Base-by-base conservation (phyloP, 2,888 invertebrate species). In the Seira musarum region DNA sequence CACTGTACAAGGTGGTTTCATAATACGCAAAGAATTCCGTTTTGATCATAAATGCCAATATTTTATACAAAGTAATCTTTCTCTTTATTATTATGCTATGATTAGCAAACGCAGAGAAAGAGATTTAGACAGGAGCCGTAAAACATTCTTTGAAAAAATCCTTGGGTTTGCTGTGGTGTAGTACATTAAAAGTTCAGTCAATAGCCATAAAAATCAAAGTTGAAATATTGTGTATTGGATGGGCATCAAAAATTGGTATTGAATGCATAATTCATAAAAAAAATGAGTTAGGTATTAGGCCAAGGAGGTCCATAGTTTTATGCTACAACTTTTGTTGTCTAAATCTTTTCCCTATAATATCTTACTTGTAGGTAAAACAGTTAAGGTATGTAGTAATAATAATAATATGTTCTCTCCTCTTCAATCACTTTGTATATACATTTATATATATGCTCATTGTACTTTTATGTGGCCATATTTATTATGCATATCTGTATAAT, bases 181-280 rank as follows among this genome's bases (percentile, higher is more conserved):
- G 6, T 70, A 71, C 71, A 80, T 80, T 75, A 80, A 61, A 75
- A 80, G 75, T 80, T 75, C 80, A 75, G 80, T 80, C 67, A 67
- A 75, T 75, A 71, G 80, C 80, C 80, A 80, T 80, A 80, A 80
- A 80, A 80, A 80, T 80, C 80, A 80, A 75, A 75, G 53, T 80
- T 80, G 80, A 80, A 80, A 80, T 80, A 80, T 80, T 75, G 80
- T 80, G 75, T 80, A 80, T 80, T 80, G 80, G 75, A 71, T 67
- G 80, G 63, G 80, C 80, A 80, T 80, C 80, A 75, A 75, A 80
- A 80, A 80, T 80, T 75, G 71, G 71, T 75, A 80, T 75, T 80
- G 80, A 80, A 80, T 80, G 71, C 80, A 80, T 80, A 80, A 80
- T 80, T 80, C 80, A 80, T 80, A 69, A 65, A 63, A 70, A 21